Percentiles rank a stretch among this genome's conserved stretches.
These are phyloP conservation scores for Telmatochromis sp. DNA, from an alignment of 2,113 vertebrate genomes.

Conservation along the genomic window DNA sequence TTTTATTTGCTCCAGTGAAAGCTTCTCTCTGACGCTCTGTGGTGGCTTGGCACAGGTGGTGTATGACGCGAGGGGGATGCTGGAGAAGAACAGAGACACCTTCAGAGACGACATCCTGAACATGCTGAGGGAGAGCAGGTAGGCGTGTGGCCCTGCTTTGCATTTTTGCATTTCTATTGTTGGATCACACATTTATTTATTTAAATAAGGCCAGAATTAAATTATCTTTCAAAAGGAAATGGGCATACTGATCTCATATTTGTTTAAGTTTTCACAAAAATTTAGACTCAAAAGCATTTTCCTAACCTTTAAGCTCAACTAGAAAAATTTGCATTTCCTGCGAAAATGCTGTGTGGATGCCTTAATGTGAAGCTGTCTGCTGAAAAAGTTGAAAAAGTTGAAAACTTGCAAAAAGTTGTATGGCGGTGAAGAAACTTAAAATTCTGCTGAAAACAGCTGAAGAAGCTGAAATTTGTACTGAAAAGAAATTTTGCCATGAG, in stretches of 20 bases:
- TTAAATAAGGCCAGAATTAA: not conserved
- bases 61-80: slow-evolving; percentile 89
- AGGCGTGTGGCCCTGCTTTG: not conserved
- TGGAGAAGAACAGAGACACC: slow-evolving; percentile 97
- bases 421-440: no score
- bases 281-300: fast-evolving
- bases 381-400: no score
- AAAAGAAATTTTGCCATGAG: no score
- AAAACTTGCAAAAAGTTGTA: no score
- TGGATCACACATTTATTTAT: not conserved
- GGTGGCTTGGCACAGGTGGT: slow-evolving; percentile 78
- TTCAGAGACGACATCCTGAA: slow-evolving; percentile 94
- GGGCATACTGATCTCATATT: not conserved
- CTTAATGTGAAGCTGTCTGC: no score
- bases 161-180: not conserved
- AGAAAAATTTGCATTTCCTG: no score
- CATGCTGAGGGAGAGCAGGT: slow-evolving; percentile 87
- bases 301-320: not conserved
- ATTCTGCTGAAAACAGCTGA: no score
- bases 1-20: not conserved
- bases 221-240: not conserved
- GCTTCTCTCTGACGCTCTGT: not conserved
- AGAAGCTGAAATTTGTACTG: no score
- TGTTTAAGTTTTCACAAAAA: not conserved
- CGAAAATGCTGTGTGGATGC: fast-evolving